These are phyloP conservation scores for Nephila pilipes DNA, from an alignment of 1,140 invertebrate genomes.

Conservation along the genomic window DNA sequence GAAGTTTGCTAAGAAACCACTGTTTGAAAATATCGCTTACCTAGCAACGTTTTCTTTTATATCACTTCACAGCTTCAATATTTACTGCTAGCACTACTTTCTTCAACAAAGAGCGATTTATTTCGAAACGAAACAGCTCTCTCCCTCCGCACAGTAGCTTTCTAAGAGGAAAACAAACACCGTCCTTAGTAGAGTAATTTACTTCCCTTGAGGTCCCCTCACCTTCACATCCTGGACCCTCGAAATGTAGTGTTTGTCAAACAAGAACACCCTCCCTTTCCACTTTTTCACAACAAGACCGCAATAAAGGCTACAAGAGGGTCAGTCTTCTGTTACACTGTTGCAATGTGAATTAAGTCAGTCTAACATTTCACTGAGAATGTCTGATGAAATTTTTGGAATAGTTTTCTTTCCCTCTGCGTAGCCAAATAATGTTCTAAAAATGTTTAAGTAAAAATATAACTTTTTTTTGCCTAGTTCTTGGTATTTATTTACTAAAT, in stretches of 20 bases:
- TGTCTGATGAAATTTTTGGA: not conserved
- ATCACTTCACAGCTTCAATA: not conserved
- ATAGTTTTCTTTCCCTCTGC: no score
- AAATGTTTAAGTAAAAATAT: no score
- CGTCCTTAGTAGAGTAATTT: slow-evolving; percentile 56
- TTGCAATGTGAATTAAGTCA: not conserved
- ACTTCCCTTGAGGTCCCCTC: slow-evolving; percentile 13
- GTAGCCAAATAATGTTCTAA: no score
- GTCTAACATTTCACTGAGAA: not conserved
- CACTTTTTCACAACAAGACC: slow-evolving; percentile 50
- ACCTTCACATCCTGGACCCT: slow-evolving; percentile 32
- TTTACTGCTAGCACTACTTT: not conserved
- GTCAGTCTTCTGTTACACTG: not conserved
- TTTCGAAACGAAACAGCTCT: slow-evolving; percentile 29
- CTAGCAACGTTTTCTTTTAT: not conserved
- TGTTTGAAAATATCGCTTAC: no score
- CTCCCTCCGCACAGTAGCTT: not conserved
- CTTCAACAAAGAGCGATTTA: not conserved
- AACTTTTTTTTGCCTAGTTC: no score
- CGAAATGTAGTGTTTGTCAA: slow-evolving; percentile 66
- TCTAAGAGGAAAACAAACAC: slow-evolving; percentile 68
- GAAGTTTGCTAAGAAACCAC: no score
- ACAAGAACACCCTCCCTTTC: not conserved
- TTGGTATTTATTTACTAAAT: no score
- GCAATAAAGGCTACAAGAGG: slow-evolving; percentile 59